phyloP scores from a whole-genome alignment of 2,888 invertebrate species.

The Drosophila rubida region DNA sequence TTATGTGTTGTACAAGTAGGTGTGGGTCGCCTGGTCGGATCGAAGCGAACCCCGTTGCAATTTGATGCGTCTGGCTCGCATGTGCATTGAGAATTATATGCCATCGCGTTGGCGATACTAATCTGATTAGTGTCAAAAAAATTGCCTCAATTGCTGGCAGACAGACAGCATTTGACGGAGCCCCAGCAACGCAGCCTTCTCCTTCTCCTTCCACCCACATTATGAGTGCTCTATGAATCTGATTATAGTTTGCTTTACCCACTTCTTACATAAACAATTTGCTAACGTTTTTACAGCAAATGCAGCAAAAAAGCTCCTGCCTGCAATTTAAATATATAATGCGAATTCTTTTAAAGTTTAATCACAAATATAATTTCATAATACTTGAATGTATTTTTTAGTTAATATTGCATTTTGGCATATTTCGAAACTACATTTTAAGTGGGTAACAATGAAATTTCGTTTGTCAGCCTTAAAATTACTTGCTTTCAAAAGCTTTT shows the following conservation, averaged over 20 bases:
- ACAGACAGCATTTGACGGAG: conserved; percentile 44
- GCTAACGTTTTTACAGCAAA: background rate
- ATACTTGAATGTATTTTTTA: too few species aligned
- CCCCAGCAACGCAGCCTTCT: conserved; percentile 8
- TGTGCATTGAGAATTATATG: conserved; percentile 59
- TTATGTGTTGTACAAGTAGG: background rate
- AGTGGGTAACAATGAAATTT: too few species aligned
- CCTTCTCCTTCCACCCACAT: background rate
- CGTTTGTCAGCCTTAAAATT: too few species aligned
- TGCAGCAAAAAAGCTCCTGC: too few species aligned
- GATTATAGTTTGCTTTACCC: conserved; percentile 7
- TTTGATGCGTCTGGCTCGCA: conserved; percentile 69
- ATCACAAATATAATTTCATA: too few species aligned
- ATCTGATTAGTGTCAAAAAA: conserved; percentile 84
- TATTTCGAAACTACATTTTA: too few species aligned
- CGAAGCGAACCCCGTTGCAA: conserved; percentile 57
- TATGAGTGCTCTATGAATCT: conserved; percentile 3
- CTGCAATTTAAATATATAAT: too few species aligned
- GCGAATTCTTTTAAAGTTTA: too few species aligned
- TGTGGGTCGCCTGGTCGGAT: background rate
- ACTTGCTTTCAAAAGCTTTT: too few species aligned
- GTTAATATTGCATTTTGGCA: too few species aligned
- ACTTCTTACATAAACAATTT: conserved; percentile 4
- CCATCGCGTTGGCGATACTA: conserved; percentile 83
- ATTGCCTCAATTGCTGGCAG: conserved; percentile 60